phyloP scores from a whole-genome alignment of 2,888 invertebrate genomes.

The Ypsolopha sequella region DNA sequence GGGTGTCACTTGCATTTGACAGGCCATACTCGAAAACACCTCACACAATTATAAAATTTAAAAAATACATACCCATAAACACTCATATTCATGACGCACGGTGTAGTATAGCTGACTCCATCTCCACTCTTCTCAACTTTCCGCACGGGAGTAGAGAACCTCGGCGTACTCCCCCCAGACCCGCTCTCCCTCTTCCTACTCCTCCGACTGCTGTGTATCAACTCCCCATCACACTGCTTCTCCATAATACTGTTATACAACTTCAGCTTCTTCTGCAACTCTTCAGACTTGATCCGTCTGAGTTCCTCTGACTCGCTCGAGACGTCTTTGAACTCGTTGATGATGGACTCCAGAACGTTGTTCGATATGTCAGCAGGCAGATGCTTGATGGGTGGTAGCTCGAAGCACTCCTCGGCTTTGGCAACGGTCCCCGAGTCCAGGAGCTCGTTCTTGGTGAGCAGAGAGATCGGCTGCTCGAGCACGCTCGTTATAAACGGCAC shows the following conservation, averaged over 20 bases:
- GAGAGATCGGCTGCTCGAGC: slow-evolving; percentile 47
- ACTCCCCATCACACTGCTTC: slow-evolving; percentile 77
- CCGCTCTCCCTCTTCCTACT: slow-evolving; percentile 36
- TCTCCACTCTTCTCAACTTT: slow-evolving; percentile 12
- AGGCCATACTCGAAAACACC: too few species aligned
- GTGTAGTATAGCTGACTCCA: slow-evolving; percentile 35
- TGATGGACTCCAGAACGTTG: slow-evolving; percentile 52
- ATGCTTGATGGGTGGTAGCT: slow-evolving; percentile 73
- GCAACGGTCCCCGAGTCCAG: slow-evolving; percentile 42
- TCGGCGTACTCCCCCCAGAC: slow-evolving; percentile 33
- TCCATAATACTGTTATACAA: slow-evolving; percentile 78
- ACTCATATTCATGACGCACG: slow-evolving; percentile 45
- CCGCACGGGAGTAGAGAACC: slow-evolving; percentile 31
- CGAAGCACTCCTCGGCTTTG: slow-evolving; percentile 82
- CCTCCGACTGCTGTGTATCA: slow-evolving; percentile 70
- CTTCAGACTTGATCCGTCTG: slow-evolving; percentile 32
- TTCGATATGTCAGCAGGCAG: slow-evolving; percentile 54
- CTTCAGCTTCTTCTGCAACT: slow-evolving; percentile 67
- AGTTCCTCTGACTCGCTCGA: slow-evolving; percentile 41
- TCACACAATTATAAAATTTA: background rate
- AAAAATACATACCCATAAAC: slow-evolving; percentile 27
- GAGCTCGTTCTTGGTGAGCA: slow-evolving; percentile 40
- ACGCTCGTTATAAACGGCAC: slow-evolving; percentile 53
- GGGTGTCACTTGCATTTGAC: too few species aligned
- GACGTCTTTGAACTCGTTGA: slow-evolving; percentile 51